A percentile compares a stretch with the other conserved stretches of the same genome.
Conservation (phyloP, 2,888 invertebrate species). For the Troilus luridus region DNA sequence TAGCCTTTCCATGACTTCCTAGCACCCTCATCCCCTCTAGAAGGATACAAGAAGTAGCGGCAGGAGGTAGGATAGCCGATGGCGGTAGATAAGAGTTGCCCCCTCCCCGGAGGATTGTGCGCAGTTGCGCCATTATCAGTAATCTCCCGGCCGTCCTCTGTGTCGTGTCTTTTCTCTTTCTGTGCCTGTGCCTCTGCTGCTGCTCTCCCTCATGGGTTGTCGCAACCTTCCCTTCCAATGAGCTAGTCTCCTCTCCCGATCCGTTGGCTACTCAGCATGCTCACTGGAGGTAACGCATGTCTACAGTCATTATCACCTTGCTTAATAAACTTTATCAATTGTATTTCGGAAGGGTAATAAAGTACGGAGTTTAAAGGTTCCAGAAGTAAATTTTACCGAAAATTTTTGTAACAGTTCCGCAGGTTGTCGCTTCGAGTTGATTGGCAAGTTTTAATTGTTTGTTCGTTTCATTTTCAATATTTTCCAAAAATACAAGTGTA, state of each 20-base stretch:
- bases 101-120: conserved; percentile 23
- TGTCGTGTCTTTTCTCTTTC: background rate
- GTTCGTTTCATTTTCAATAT: too few species aligned
- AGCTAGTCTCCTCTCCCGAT: background rate
- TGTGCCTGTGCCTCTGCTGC: background rate
- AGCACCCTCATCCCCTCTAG: background rate
- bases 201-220: background rate
- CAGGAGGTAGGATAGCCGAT: background rate
- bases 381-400: too few species aligned
- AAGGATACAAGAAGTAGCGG: background rate
- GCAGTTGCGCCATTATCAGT: conserved; percentile 44
- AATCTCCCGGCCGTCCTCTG: conserved; percentile 3
- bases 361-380: background rate
- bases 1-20: background rate
- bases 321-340: background rate
- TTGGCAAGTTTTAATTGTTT: too few species aligned
- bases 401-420: too few species aligned
- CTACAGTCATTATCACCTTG: background rate
- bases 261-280: background rate
- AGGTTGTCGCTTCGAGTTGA: too few species aligned
- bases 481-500: too few species aligned
- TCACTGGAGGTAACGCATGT: background rate
- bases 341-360: background rate
- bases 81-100: conserved; percentile 32
- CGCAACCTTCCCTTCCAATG: background rate